Evolutionary conservation across 2,888 invertebrate species (phyloP).

Genomic region (Drosophila subsilvestris): DNA sequence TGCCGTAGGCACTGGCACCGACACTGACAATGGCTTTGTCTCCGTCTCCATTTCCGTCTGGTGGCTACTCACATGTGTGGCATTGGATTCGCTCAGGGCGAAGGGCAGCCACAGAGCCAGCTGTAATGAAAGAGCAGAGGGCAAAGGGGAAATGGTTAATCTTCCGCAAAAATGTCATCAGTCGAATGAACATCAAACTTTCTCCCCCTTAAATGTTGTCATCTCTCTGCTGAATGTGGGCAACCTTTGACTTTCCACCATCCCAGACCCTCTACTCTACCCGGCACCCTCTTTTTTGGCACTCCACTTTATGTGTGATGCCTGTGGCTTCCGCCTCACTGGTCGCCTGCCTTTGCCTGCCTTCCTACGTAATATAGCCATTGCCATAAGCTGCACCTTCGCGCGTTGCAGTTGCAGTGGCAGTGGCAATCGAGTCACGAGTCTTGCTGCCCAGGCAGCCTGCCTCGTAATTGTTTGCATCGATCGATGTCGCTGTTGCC

Average conservation of each 20-base stretch:
- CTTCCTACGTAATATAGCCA: conserved; percentile 18
- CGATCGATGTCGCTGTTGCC: conserved; percentile 25
- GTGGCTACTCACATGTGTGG: conserved; percentile 11
- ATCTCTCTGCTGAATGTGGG: conserved; percentile 12
- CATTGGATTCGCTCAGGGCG: conserved; percentile 28
- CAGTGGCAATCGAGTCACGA: conserved; percentile 33
- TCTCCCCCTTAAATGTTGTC: conserved; percentile 52
- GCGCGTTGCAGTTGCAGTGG: conserved; percentile 8
- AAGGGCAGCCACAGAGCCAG: conserved; percentile 37
- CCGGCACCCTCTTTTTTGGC: background rate
- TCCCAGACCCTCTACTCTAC: conserved; percentile 12
- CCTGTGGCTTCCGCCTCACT: conserved; percentile 40
- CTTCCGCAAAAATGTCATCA: conserved; percentile 49
- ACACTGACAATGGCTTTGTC: conserved; percentile 14
- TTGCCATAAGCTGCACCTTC: conserved; percentile 30
- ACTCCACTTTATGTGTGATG: conserved; percentile 1
- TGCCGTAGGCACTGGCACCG: conserved; percentile 61
- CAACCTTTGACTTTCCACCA: conserved; percentile 43
- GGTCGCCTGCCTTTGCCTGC: conserved; percentile 2
- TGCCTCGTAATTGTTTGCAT: conserved; percentile 35
- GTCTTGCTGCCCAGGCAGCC: conserved; percentile 31
- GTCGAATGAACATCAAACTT: conserved; percentile 21
- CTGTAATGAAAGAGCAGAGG: conserved; percentile 18
- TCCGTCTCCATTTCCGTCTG: background rate
- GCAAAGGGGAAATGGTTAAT: conserved; percentile 39